Base-by-base conservation (phyloP, 2,888 invertebrate species). In the Tenthredo notha region DNA sequence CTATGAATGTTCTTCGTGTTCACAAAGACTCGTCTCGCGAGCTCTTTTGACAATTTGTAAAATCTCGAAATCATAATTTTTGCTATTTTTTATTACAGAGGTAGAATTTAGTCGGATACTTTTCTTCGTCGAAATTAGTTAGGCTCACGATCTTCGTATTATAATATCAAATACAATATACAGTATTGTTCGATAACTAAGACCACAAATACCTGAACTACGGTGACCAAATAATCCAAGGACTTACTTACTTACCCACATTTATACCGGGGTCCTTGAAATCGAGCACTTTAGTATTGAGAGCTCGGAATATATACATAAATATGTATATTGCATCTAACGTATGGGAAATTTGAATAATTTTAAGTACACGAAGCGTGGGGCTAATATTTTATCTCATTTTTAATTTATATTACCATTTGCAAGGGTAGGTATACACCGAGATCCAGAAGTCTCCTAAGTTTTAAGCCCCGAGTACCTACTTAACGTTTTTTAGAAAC, bases 281-380 rank as follows among this genome's bases (percentile, higher is more conserved):
- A 72, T 72, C n/a, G 10, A 72, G 9, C 37, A 72, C 25, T 72
- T 40, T 21, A 7, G 18, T 21, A 72, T 72, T n/a, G 72, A 43
- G 40, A 33, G 33, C 67, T 67, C 15, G 67, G 18, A 18, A 33
- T 33, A 18, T 29, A 15, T 25, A 33, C 7, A 67, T 10, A 33
- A 67, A 18, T 29, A 61, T 61, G 12, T 61, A 61, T 33, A 33
- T 67, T 33, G 25, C 61, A 25, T 61, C 18, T 6, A 25, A 67
- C 67, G 25, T 15, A 25, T 25, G 7, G 25, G 33, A 6, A 67
- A 67, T 50, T 75, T 83, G 58, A 85, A 75, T 84, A 85, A 86
- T 78, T 84, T 82, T 84, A 70, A 61, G 25, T 25, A 25, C 21
- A 61, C 61, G 9, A 61, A 25, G 12, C 12, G 61, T 61, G 1